These are phyloP conservation scores for Harpagifer antarcticus DNA, from an alignment of 2,797 vertebrate genomes.

Conservation along the genomic window DNA sequence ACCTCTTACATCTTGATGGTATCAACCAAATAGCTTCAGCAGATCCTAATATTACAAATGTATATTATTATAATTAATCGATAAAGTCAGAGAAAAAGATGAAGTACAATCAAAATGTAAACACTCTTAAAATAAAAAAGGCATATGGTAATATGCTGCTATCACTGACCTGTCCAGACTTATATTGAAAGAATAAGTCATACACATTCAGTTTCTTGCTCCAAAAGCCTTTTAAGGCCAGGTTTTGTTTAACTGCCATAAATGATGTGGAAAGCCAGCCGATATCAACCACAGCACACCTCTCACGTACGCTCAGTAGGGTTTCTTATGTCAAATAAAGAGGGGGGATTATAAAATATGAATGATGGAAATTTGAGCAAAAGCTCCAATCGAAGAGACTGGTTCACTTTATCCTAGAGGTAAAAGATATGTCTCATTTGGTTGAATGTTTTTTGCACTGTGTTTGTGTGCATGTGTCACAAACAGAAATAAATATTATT, in stretches of 20 bases:
- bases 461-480: conserved; percentile 43
- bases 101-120: neutral
- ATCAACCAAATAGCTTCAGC: neutral
- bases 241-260: conserved; percentile 44
- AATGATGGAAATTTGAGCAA: conserved; percentile 44
- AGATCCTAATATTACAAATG: no score
- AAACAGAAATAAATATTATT: conserved; percentile 81
- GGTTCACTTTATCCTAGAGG: conserved; percentile 17
- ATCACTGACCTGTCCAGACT: neutral
- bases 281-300: conserved; percentile 50
- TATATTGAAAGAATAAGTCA: neutral
- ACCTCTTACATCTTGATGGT: neutral
- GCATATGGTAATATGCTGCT: neutral
- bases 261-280: conserved; percentile 42
- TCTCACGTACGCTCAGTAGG: conserved; percentile 33
- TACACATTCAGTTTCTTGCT: conserved; percentile 6
- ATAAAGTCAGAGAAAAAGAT: no score
- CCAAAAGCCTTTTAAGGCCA: conserved; percentile 17
- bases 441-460: neutral
- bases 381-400: conserved; percentile 1
- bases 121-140: neutral
- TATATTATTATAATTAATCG: no score
- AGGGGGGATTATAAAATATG: conserved; percentile 40
- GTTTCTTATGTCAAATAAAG: conserved; percentile 45
- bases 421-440: conserved; percentile 27